Percentiles rank a stretch among this genome's conserved stretches.
phyloP scores from a whole-genome alignment of 2,797 vertebrate species.

The Varecia variegata region DNA sequence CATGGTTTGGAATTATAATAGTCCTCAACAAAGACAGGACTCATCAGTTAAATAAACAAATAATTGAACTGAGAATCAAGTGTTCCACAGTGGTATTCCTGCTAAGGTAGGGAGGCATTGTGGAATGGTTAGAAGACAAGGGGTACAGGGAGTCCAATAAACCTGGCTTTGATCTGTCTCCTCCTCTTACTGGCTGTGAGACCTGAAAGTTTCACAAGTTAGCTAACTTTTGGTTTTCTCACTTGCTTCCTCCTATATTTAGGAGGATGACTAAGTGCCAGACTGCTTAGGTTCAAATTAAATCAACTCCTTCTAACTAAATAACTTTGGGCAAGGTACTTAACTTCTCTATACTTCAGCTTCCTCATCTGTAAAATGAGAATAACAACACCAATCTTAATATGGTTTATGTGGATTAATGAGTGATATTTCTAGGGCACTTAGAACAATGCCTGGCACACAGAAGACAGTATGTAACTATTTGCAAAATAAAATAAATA shows the following conservation, averaged over 20 bases:
- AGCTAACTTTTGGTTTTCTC: not conserved
- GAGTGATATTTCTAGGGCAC: not conserved
- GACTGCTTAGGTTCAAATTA: not conserved
- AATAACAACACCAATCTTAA: not conserved
- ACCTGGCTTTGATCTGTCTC: not conserved
- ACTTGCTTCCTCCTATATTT: not conserved
- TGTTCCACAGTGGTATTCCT: not conserved
- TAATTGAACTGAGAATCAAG: not conserved
- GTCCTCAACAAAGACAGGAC: not conserved
- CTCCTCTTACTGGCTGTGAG: not conserved
- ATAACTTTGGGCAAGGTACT: not conserved
- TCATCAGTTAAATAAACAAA: not conserved
- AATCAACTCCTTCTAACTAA: not conserved
- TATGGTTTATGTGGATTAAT: not conserved
- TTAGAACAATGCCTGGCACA: not conserved
- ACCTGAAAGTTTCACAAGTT: not conserved
- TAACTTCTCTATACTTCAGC: not conserved
- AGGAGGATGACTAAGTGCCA: not conserved
- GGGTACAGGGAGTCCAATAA: not conserved
- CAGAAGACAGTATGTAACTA: not conserved
- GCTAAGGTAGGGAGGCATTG: not conserved
- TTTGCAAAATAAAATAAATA: slow-evolving; percentile 9
- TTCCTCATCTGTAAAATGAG: not conserved
- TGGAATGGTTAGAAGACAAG: not conserved
- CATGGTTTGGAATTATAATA: not conserved